Percentiles rank a stretch among this genome's conserved stretches.
Conservation (phyloP, 2,113 vertebrate species). For the Cyanistes caeruleus region DNA sequence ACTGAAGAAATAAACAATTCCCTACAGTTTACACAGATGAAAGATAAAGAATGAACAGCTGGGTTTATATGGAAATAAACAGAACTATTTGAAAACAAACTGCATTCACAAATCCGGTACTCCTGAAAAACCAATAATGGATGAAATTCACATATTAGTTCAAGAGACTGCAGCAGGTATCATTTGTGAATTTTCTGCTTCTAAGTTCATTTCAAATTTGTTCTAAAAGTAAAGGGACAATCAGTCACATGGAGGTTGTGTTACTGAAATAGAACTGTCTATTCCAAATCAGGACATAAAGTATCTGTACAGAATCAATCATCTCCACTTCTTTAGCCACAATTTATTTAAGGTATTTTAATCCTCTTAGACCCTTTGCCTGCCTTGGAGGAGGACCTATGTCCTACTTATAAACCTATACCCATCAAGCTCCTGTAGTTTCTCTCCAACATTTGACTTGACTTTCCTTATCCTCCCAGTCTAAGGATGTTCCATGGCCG, state of each 20-base stretch:
- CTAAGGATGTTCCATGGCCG: not conserved
- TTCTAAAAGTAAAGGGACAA: not conserved
- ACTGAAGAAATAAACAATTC: not conserved
- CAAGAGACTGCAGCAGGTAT: not conserved
- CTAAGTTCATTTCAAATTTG: not conserved
- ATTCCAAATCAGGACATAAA: not conserved
- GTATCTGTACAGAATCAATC: not conserved
- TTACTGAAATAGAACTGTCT: conserved; percentile 2
- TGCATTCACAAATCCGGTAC: not conserved
- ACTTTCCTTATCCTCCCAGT: not conserved
- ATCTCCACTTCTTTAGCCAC: not conserved
- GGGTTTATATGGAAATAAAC: not conserved
- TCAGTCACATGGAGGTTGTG: not conserved
- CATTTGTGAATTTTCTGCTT: not conserved
- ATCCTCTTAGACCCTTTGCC: not conserved
- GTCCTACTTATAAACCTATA: not conserved
- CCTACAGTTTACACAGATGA: not conserved
- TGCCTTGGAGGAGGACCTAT: not conserved
- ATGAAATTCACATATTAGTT: not conserved
- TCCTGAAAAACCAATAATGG: not conserved
- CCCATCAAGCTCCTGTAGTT: not conserved
- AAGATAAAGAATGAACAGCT: not conserved
- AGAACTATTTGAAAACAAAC: not conserved
- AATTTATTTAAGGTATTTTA: not conserved
- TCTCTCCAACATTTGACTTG: not conserved